These are phyloP conservation scores for Lethrus apterus DNA, from an alignment of 1,140 invertebrate species.

Conservation along the genomic window DNA sequence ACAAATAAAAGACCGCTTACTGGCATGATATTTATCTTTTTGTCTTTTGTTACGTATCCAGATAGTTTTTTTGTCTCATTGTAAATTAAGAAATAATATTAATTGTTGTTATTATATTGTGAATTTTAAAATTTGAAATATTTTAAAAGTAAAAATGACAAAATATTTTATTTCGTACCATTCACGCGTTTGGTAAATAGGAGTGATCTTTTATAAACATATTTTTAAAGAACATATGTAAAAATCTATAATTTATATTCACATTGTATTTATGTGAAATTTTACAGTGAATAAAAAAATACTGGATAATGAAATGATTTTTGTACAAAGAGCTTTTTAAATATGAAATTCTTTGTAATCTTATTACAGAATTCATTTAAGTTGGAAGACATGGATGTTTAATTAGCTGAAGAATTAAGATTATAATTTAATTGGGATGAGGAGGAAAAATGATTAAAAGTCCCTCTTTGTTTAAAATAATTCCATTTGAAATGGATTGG, in stretches of 20 bases:
- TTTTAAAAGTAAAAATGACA: too few relatives aligned
- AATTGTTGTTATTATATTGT: too few relatives aligned
- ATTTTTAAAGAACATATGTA: background rate
- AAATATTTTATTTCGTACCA: too few relatives aligned
- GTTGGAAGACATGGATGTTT: slow-evolving; percentile 24
- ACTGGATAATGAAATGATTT: slow-evolving; percentile 22
- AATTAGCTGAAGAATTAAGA: slow-evolving; percentile 27
- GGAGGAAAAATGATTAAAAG: slow-evolving; percentile 15
- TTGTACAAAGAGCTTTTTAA: slow-evolving; percentile 23
- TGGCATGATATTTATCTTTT: too few relatives aligned
- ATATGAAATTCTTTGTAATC: slow-evolving; percentile 25
- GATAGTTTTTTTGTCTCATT: too few relatives aligned
- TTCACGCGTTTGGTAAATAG: too few relatives aligned
- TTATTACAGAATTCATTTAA: slow-evolving; percentile 26
- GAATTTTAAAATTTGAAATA: too few relatives aligned
- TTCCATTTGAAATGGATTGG: slow-evolving; percentile 10
- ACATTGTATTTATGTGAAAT: background rate
- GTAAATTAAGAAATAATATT: too few relatives aligned
- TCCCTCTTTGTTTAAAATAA: slow-evolving; percentile 17
- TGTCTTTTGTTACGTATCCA: too few relatives aligned
- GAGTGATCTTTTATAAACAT: too few relatives aligned
- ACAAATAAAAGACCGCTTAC: background rate
- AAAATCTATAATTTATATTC: background rate
- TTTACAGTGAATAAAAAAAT: slow-evolving; percentile 20
- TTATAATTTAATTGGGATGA: slow-evolving; percentile 16